A percentile compares a stretch with the other conserved stretches of the same genome.
Conservation (phyloP, 2,888 invertebrate genomes). For the Cryptocephalus moraei region DNA sequence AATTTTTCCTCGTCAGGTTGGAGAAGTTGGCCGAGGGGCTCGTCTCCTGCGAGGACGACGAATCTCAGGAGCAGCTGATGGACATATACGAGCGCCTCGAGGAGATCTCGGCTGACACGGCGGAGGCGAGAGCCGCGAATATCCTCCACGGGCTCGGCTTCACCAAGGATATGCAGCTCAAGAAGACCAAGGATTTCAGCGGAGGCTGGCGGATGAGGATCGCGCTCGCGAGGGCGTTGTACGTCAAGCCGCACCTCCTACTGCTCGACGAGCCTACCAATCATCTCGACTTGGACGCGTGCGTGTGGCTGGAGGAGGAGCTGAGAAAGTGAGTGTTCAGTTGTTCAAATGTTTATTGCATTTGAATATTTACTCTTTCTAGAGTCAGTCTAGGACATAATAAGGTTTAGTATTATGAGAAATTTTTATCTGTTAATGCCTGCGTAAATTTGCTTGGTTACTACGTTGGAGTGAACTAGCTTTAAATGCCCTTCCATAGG, state of each 20-base stretch:
- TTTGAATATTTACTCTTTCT: too few species aligned
- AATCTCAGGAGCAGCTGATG: slow-evolving; percentile 71
- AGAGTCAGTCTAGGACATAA: too few species aligned
- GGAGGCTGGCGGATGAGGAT: slow-evolving; percentile 99
- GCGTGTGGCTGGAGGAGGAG: slow-evolving; percentile 99
- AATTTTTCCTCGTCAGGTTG: background rate
- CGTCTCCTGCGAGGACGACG: slow-evolving; percentile 78
- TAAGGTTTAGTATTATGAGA: too few species aligned
- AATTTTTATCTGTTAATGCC: too few species aligned
- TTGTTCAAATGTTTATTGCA: background rate
- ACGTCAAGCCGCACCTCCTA: slow-evolving; percentile 93
- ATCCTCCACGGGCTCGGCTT: slow-evolving; percentile 97
- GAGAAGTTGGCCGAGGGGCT: slow-evolving; percentile 74
- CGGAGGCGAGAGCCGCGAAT: slow-evolving; percentile 87
- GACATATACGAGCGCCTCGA: slow-evolving; percentile 97
- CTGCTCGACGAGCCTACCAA: slow-evolving; percentile 92
- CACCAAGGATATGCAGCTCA: slow-evolving; percentile 71
- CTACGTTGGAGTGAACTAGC: too few species aligned
- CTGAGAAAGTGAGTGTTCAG: slow-evolving; percentile 60
- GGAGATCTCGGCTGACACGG: slow-evolving; percentile 92
- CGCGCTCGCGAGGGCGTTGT: slow-evolving; percentile 90
- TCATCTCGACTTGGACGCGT: slow-evolving; percentile 97
- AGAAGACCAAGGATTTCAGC: slow-evolving; percentile 80
- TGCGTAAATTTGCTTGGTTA: too few species aligned
- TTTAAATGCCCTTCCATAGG: too few species aligned